A percentile compares a stretch with the other conserved stretches of the same genome.
Conservation (phyloP, 2,797 vertebrate species). For the Leuciscus waleckii region DNA sequence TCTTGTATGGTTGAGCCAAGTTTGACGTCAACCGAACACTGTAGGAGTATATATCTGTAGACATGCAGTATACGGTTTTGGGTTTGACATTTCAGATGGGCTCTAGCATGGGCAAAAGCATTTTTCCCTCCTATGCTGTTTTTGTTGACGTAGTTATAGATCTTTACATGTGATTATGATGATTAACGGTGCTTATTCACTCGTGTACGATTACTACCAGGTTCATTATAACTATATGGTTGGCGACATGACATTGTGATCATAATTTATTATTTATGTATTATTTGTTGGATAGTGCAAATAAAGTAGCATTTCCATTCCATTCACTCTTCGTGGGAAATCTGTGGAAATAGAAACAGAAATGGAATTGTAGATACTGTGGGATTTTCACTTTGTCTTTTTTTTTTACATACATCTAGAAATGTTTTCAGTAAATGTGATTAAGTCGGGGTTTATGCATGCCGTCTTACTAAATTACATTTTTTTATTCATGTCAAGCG, state of each 20-base stretch:
- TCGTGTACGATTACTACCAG: neutral
- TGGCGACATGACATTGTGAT: neutral
- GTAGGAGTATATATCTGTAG: neutral
- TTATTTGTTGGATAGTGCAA: neutral
- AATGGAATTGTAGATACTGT: neutral
- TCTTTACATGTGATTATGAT: neutral
- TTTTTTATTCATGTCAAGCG: neutral
- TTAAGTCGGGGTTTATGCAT: neutral
- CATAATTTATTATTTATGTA: neutral
- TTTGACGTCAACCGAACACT: constrained; percentile 10
- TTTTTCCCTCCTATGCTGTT: neutral
- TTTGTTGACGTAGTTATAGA: neutral
- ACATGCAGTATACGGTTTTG: neutral
- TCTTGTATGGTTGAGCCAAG: neutral
- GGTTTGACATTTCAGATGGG: constrained; percentile 10
- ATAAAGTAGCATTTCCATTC: neutral
- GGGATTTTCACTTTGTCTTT: neutral
- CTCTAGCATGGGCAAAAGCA: neutral
- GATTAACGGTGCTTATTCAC: neutral
- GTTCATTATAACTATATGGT: neutral
- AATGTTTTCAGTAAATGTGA: neutral
- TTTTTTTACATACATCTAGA: neutral
- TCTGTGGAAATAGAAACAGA: neutral
- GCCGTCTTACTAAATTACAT: neutral
- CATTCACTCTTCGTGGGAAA: neutral